phyloP scores from a whole-genome alignment of 2,888 invertebrate species.

The Leptinotarsa peninsularis region DNA sequence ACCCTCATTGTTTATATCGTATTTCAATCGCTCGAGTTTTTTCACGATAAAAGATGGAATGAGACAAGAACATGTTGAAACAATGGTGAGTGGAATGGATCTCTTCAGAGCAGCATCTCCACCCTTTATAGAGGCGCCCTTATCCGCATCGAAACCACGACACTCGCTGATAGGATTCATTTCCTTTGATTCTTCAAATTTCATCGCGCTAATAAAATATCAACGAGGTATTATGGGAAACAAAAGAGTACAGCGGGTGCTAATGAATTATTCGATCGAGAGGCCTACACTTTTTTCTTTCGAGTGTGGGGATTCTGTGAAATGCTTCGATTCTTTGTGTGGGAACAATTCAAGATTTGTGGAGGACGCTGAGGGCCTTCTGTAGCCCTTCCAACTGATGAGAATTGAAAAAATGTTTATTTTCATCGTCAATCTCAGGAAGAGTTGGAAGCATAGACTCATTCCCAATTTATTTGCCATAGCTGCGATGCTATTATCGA shows the following conservation, averaged over 20 bases:
- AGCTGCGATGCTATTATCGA: too few relatives aligned
- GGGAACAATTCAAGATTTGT: too few relatives aligned
- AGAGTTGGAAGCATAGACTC: too few relatives aligned
- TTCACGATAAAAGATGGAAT: conserved; percentile 58
- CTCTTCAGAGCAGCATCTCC: conserved; percentile 52
- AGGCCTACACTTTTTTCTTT: conserved; percentile 16
- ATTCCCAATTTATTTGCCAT: too few relatives aligned
- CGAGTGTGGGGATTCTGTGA: neutral
- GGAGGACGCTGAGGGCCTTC: too few relatives aligned
- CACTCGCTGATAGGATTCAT: conserved; percentile 44
- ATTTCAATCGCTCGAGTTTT: conserved; percentile 58
- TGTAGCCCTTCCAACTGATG: too few relatives aligned
- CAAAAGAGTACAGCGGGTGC: conserved; percentile 36
- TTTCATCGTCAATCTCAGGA: too few relatives aligned
- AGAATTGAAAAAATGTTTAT: too few relatives aligned
- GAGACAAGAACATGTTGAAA: conserved; percentile 62
- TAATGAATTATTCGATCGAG: conserved; percentile 31
- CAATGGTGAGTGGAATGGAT: conserved; percentile 58
- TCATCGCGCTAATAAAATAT: conserved; percentile 42
- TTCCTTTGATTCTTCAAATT: conserved; percentile 47
- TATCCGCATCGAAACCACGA: conserved; percentile 50
- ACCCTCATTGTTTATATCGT: conserved; percentile 57
- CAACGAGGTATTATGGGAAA: conserved; percentile 38
- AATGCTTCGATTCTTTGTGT: too few relatives aligned
- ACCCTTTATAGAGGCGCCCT: conserved; percentile 57